Evolutionary conservation across 1,140 invertebrate species (phyloP), one percentile per base, ranked within the genome.

Genomic region (Pararge aegeria): DNA sequence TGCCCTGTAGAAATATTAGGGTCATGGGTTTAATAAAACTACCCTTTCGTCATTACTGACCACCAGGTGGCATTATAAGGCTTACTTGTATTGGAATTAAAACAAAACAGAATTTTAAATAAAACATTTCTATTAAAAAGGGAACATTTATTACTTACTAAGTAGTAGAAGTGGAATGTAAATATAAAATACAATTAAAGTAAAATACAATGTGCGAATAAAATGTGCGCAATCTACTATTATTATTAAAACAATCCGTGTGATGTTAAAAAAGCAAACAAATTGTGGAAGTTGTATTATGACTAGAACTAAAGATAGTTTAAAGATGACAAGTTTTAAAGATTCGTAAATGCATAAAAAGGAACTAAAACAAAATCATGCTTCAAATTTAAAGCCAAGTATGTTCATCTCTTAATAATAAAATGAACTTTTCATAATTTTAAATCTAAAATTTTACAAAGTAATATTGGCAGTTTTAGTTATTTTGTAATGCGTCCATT

Each of bases 251-350:
- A 50, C 10, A 59, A 46, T 60, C 2, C n/a, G 64, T 82, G 79
- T 82, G 79, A 79, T 81, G 78, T 67, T 66, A 52, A 57, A 69
- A 57, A 56, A 38, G 53, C 44, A 46, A 61, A 57, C 55, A 49
- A 48, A 68, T 67, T 64, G 52, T 75, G 77, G 79, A 85, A 83
- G 82, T 66, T 64, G 64, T 63, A 60, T 60, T 64, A 61, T 83
- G 82, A 85, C 80, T 85, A 85, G 82, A 85, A 72, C 73, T 80
- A 83, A 71, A 66, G 61, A 67, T 69, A 52, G n/a, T 55, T 40
- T 37, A 27, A 27, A 29, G 44, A 10, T 40, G 50, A 18, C 20
- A n/a, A 24, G 18, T 18, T 19, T 57, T 54, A 30, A 63, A 62
- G 72, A 59, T 44, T 64, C 38, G 54, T 75, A 80, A 86, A 83